Evolutionary conservation across 1,140 invertebrate species (phyloP).

Genomic region (Ips nitidus): DNA sequence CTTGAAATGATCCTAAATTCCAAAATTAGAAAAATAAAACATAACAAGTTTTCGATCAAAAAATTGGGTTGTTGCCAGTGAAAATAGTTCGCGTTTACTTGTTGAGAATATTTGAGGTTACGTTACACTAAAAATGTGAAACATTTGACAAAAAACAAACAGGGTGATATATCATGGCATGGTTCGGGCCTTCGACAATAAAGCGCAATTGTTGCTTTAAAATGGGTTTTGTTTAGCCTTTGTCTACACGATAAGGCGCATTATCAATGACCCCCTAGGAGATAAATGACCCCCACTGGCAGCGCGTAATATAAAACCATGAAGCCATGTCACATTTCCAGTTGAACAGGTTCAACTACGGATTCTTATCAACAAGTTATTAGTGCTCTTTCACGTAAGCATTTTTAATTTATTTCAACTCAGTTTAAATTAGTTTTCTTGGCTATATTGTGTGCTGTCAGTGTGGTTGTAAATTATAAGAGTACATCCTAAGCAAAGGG

Average conservation of each 20-base stretch:
- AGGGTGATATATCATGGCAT: too few relatives aligned
- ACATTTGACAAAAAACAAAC: too few relatives aligned
- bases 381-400: background rate
- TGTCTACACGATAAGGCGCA: constrained; percentile 26
- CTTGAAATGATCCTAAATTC: too few relatives aligned
- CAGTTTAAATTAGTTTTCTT: background rate
- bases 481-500: too few relatives aligned
- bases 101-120: too few relatives aligned
- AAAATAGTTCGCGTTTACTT: too few relatives aligned
- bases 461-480: too few relatives aligned
- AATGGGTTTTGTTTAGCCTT: constrained; percentile 27
- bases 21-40: too few relatives aligned
- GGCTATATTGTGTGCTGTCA: too few relatives aligned
- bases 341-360: constrained; percentile 4
- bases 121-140: too few relatives aligned
- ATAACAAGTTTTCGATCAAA: too few relatives aligned
- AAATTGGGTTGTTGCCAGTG: too few relatives aligned
- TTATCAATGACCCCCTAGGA: constrained; percentile 33
- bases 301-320: constrained; percentile 27
- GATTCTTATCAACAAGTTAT: background rate
- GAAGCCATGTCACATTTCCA: constrained; percentile 10
- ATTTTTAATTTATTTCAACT: background rate
- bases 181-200: background rate
- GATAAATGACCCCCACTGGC: constrained; percentile 35
- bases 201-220: constrained; percentile 7